Conservation (phyloP, 1,140 invertebrate species). For the Meloidogyne floridensis region DNA sequence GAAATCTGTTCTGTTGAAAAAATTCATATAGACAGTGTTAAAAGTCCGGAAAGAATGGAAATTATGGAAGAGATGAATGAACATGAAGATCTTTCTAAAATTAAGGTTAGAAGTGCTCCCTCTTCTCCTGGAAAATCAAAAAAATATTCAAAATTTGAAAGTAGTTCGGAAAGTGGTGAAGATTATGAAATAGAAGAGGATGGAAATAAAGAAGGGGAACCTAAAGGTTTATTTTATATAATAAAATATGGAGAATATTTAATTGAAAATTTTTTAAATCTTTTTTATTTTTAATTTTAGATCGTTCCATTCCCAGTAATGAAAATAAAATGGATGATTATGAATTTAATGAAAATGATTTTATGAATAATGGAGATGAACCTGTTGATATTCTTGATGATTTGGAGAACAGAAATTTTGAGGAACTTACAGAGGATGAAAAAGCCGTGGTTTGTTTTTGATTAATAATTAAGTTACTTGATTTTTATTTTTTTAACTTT, state of each 20-base stretch:
- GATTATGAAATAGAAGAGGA: not conserved
- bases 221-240: not conserved
- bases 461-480: not conserved
- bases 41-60: not conserved
- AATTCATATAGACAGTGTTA: not conserved
- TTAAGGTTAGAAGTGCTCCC: not conserved
- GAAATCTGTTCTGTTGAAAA: not conserved
- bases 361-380: not conserved
- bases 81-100: not conserved
- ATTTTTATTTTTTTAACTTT: conserved; percentile 13
- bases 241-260: too few relatives aligned
- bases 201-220: not conserved
- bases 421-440: conserved; percentile 60
- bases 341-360: conserved; percentile 5
- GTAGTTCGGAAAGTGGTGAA: conserved; percentile 38
- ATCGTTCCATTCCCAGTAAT: not conserved
- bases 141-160: conserved; percentile 50
- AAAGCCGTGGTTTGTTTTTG: conserved; percentile 48
- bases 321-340: not conserved
- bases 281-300: not conserved
- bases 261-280: too few relatives aligned
- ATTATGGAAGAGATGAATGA: not conserved
- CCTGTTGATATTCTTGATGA: conserved; percentile 17
- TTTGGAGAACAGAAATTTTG: conserved; percentile 50
- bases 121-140: conserved; percentile 12